Base-by-base conservation (phyloP, 2,113 vertebrate genomes). In the Heterochromis multidens region DNA sequence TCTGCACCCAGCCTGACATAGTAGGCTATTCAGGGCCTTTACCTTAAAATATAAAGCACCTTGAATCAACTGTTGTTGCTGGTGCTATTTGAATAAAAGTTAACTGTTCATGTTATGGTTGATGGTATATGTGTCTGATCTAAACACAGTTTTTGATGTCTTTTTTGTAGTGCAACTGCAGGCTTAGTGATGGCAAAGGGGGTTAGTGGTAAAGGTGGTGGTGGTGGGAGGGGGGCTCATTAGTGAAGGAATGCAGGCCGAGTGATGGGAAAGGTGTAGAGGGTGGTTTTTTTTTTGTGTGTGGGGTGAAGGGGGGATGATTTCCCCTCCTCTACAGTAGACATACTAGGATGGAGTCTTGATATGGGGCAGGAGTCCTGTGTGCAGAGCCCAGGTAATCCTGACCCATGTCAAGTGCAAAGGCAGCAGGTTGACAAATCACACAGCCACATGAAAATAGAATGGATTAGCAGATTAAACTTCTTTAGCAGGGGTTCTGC, bases 171-270 rank as follows among this genome's bases (percentile, higher is more conserved):
- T 43, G 25, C 76, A 59, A 81, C 61, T 79, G 37, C 52, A 35
- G 83, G 72, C 56, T 87, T 86, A 89, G 70, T 57, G 72, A 87
- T 87, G 81, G 77, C 85, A 52, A 27, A 49, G 43, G 57, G 25
- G 52, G 60, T 72, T 49, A 72, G 67, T 58, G 43, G 82, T 56
- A 13, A 21, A 49, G 67, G 37, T 77, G n/a, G 27, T 67, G 79
- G 76, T 29, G 78, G 23, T 77, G 12, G 33, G 79, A 67, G 27
- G 62, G 78, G 52, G 85, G 62, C 91, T 95, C 92, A 95, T 95
- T 96, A 95, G 93, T 61, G 80, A 56, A 91, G 87, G 95, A 96
- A 95, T 96, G 95, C 70, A 80, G 91, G 83, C 87, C 79, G 81
- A 91, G 62, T 88, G 87, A 88, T 86, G 84, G 79, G 67, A 57